These are phyloP conservation scores for Epirrita christyi DNA, from an alignment of 2,888 invertebrate species.

Conservation along the genomic window DNA sequence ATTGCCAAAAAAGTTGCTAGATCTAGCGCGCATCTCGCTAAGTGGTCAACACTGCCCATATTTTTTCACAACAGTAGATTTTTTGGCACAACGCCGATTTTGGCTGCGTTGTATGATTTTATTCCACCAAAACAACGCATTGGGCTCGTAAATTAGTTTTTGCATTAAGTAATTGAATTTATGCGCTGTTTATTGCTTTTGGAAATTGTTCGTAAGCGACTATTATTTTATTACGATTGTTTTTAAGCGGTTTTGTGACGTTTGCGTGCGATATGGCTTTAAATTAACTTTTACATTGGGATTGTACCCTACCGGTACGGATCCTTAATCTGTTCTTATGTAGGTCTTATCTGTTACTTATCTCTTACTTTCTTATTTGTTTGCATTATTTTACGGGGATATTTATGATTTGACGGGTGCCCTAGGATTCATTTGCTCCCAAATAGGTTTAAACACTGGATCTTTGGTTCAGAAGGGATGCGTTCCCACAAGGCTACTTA, in stretches of 20 bases:
- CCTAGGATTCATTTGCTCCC: too few relatives aligned
- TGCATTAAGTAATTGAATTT: slow-evolving; percentile 82
- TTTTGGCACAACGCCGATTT: slow-evolving; percentile 74
- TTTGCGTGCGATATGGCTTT: slow-evolving; percentile 22
- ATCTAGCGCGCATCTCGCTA: slow-evolving; percentile 14
- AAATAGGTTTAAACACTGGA: too few relatives aligned
- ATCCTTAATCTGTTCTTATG: too few relatives aligned
- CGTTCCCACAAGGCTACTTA: neutral
- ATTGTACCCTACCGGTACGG: too few relatives aligned
- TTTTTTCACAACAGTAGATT: slow-evolving; percentile 49
- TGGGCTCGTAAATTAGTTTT: slow-evolving; percentile 73
- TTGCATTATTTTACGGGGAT: too few relatives aligned
- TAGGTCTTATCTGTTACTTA: too few relatives aligned
- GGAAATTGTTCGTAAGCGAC: slow-evolving; percentile 75
- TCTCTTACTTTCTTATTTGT: too few relatives aligned
- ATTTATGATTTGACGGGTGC: too few relatives aligned
- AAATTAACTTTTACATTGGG: too few relatives aligned
- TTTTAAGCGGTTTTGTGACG: slow-evolving; percentile 35
- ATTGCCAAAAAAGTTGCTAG: slow-evolving; percentile 2
- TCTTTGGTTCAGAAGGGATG: neutral
- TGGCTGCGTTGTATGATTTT: slow-evolving; percentile 63
- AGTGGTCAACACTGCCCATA: slow-evolving; percentile 40
- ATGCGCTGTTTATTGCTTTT: slow-evolving; percentile 77
- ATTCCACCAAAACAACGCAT: slow-evolving; percentile 60
- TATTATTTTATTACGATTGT: slow-evolving; percentile 58